Conservation (phyloP, 2,888 invertebrate species). For the Steromphala cineraria region DNA sequence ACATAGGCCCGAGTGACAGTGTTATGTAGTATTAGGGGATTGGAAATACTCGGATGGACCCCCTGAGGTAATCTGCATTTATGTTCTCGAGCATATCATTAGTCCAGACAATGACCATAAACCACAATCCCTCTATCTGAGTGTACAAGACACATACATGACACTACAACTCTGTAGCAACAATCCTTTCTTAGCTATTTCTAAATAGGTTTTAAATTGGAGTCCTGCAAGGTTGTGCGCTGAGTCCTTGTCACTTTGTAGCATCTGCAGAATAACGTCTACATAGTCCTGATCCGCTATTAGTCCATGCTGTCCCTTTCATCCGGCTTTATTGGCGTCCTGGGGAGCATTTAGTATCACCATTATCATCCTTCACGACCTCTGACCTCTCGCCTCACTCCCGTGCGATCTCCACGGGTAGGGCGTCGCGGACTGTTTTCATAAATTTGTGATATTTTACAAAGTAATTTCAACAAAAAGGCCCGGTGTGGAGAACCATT, state of each 20-base stretch:
- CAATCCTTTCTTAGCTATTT: background rate
- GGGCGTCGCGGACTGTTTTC: too few relatives aligned
- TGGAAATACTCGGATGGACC: background rate
- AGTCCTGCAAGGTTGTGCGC: background rate
- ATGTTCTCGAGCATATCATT: background rate
- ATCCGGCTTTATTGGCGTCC: background rate
- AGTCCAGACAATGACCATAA: background rate
- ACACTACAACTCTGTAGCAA: background rate
- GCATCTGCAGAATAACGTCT: background rate
- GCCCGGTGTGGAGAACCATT: too few relatives aligned
- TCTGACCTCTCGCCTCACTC: background rate
- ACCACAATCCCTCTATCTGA: background rate
- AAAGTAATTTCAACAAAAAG: too few relatives aligned
- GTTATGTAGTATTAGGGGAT: background rate
- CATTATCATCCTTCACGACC: background rate
- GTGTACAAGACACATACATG: background rate
- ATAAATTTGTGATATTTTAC: too few relatives aligned
- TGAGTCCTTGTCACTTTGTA: background rate
- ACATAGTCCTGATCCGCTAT: background rate
- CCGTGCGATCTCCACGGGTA: too few relatives aligned
- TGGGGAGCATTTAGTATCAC: background rate
- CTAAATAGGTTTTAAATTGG: constrained; percentile 8
- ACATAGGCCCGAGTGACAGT: background rate
- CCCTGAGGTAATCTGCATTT: background rate
- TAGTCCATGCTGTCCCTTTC: background rate